These are phyloP conservation scores for Rhinopomastus cyanomelas DNA, from an alignment of 2,113 vertebrate species.

Conservation along the genomic window DNA sequence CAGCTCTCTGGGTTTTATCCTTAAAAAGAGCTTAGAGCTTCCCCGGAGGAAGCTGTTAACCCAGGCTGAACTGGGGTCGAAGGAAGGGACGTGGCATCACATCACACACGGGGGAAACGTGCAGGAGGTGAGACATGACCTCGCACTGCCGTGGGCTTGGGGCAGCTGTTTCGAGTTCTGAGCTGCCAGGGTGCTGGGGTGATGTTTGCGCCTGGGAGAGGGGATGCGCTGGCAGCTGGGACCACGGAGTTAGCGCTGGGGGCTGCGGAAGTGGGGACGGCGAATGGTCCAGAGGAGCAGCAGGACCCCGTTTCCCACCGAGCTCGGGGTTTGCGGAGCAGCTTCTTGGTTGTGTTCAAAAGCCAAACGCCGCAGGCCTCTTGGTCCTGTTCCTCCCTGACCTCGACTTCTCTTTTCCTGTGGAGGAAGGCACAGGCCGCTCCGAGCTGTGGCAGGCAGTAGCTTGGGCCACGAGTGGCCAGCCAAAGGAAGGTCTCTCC, in stretches of 20 bases:
- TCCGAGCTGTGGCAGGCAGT: neutral
- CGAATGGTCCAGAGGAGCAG: fast-evolving
- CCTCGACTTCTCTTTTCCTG: too few species aligned
- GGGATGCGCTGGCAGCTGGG: neutral
- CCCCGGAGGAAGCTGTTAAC: too few species aligned
- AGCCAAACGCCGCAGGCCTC: neutral
- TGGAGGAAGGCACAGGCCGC: neutral
- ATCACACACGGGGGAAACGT: neutral
- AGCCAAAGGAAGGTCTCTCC: neutral
- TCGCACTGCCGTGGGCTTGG: fast-evolving
- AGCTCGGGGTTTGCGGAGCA: neutral
- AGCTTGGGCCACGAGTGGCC: neutral
- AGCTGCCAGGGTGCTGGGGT: too few species aligned
- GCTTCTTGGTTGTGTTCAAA: neutral
- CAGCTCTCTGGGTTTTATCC: neutral
- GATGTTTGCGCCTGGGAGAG: too few species aligned
- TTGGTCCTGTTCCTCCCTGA: neutral
- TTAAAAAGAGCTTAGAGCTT: neutral
- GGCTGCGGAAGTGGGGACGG: neutral
- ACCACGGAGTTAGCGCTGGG: fast-evolving
- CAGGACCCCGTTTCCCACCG: fast-evolving
- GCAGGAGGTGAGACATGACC: neutral
- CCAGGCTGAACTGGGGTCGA: too few species aligned
- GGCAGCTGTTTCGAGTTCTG: neutral
- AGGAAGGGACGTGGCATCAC: too few species aligned